phyloP scores from a whole-genome alignment of 2,797 vertebrate species.

The Tarsius wallacei region DNA sequence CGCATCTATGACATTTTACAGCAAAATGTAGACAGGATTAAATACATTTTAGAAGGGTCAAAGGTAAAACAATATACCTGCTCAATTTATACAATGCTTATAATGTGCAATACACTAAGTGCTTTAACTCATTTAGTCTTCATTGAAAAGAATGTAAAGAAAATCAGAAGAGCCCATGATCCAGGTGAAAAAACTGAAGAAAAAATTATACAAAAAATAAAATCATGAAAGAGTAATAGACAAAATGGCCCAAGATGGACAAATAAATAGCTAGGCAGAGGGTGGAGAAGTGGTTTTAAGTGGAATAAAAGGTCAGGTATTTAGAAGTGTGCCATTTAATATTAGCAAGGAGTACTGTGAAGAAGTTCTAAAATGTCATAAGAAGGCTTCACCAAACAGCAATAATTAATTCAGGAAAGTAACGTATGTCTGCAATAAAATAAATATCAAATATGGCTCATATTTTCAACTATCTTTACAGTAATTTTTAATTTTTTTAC shows the following conservation, averaged over 20 bases:
- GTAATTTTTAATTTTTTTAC: not conserved
- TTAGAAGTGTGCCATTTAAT: not conserved
- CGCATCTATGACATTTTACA: not conserved
- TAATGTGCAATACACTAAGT: not conserved
- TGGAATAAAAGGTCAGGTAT: constrained; percentile 11
- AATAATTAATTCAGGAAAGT: not conserved
- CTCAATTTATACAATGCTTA: constrained; percentile 13
- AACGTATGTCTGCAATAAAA: not conserved
- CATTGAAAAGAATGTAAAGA: constrained; percentile 50
- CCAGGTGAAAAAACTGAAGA: not conserved
- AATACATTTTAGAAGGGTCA: not conserved
- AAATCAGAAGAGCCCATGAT: not conserved
- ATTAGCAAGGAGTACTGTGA: not conserved
- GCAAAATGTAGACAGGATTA: not conserved
- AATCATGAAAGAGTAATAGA: constrained; percentile 18
- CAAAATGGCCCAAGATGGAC: constrained; percentile 15
- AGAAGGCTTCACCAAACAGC: not conserved
- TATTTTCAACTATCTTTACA: not conserved
- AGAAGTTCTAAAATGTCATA: not conserved
- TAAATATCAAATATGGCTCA: not conserved
- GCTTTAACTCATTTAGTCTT: not conserved
- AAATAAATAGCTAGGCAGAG: not conserved
- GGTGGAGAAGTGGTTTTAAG: not conserved
- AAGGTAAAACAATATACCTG: constrained; percentile 14
- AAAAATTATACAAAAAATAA: constrained; percentile 5